Evolutionary conservation across 2,113 vertebrate species (phyloP).

Genomic region (Origma solitaria): DNA sequence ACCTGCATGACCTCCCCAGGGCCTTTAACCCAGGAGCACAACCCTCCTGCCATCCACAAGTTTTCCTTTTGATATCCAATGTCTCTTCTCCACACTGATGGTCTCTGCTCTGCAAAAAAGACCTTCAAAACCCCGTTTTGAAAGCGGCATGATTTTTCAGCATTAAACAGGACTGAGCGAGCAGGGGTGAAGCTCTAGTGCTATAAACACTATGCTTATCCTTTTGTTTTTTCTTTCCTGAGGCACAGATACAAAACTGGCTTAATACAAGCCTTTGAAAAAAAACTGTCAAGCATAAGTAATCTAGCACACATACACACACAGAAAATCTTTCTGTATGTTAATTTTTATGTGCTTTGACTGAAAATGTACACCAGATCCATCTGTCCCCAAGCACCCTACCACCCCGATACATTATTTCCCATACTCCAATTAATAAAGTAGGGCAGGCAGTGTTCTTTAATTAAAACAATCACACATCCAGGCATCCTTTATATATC

Average conservation of each 20-base stretch:
- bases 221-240: constrained; percentile 1
- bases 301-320: neutral
- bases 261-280: constrained; percentile 17
- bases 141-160: neutral
- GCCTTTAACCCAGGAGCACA: neutral
- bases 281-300: neutral
- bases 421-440: constrained; percentile 54
- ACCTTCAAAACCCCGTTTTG: neutral
- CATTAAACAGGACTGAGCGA: neutral
- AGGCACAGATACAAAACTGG: constrained; percentile 15
- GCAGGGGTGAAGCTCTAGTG: neutral
- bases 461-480: constrained; percentile 41
- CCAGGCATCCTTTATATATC: neutral
- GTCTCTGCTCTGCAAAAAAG: neutral
- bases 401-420: constrained; percentile 47
- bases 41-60: neutral
- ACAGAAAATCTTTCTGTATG: neutral
- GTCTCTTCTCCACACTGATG: neutral
- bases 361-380: constrained; percentile 39
- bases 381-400: constrained; percentile 52
- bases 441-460: constrained; percentile 54
- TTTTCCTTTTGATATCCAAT: neutral
- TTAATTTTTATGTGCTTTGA: constrained; percentile 52
- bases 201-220: neutral
- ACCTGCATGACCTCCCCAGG: fast-evolving